Evolutionary conservation across 2,113 vertebrate species (phyloP), one percentile per base, ranked within the genome.

Genomic region (Hippocampus barbouri): DNA sequence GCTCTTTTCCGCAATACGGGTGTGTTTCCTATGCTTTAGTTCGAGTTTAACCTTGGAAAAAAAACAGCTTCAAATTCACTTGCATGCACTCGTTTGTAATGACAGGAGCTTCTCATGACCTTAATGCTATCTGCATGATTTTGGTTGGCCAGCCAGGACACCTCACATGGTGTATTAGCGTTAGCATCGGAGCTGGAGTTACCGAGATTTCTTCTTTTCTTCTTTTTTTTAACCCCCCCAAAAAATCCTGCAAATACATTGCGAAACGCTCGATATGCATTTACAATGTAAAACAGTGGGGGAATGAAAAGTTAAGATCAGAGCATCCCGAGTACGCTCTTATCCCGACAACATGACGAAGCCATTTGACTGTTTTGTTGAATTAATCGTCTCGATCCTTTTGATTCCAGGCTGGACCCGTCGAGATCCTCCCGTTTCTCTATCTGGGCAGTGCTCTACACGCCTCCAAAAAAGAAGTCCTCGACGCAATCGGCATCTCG

Each of bases 361-460:
- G 5, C 34, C 34, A 38, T 38, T 38, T 38, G 5, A 38, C 34
- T 38, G 34, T 38, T 38, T 38, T 6, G 34, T 38, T 45, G 43
- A 12, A 45, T 43, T 12, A 8, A 43, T 2, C 10, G 43, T 51
- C 3, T 18, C 4, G 6, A 18, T 21, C 77, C 16, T 88, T n/a
- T 70, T 71, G 66, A 25, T 2, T 82, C 5, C 61, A 98, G 97
- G 97, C 94, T 6, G 97, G 97, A 20, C 97, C 97, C 0, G 97
- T 99, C 66, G 97, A 99, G 89, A 99, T 99, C 87, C 91, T 99
- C 62, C 96, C 97, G 0, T 99, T 99, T 85, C 92, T 99, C 77
- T 99, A 97, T 89, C 84, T 99, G 75, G 97, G 97, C 78, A 99
- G 97, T 27, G 97, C 97, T 25, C 94, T 97, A 30, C 97, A 99